Conservation (phyloP, 2,113 vertebrate genomes). For the Cyrtonyx montezumae region DNA sequence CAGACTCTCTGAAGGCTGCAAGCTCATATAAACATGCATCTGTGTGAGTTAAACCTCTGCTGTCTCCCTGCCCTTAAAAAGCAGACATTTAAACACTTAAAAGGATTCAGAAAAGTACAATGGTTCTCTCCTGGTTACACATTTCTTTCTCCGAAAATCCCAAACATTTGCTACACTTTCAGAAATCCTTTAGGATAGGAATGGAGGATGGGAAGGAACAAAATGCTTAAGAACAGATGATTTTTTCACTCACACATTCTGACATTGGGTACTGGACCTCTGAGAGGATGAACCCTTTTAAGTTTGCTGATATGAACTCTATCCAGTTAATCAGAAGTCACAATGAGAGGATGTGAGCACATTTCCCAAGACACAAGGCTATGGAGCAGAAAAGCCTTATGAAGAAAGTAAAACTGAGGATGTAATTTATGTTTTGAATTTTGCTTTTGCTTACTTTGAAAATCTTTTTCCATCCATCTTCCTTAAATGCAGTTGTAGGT, state of each 20-base stretch:
- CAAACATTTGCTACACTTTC: background rate
- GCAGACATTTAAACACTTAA: background rate
- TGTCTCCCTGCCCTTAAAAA: background rate
- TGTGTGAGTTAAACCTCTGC: background rate
- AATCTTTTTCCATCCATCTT: background rate
- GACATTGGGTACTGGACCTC: background rate
- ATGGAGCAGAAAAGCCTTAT: background rate
- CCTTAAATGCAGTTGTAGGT: background rate
- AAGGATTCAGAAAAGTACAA: background rate
- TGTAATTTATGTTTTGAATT: background rate
- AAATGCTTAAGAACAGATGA: background rate
- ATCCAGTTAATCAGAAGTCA: background rate
- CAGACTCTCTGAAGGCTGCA: background rate
- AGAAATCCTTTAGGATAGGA: background rate
- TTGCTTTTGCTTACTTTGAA: rapidly evolving
- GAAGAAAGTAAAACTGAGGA: background rate
- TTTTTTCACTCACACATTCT: background rate
- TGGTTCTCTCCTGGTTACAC: background rate
- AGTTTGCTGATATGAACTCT: background rate
- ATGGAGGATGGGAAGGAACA: background rate
- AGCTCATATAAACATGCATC: background rate
- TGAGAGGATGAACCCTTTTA: background rate
- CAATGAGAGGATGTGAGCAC: background rate
- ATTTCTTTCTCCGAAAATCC: background rate
- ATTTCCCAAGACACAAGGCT: background rate